phyloP scores from a whole-genome alignment of 2,797 vertebrate genomes.

The Avahi laniger region DNA sequence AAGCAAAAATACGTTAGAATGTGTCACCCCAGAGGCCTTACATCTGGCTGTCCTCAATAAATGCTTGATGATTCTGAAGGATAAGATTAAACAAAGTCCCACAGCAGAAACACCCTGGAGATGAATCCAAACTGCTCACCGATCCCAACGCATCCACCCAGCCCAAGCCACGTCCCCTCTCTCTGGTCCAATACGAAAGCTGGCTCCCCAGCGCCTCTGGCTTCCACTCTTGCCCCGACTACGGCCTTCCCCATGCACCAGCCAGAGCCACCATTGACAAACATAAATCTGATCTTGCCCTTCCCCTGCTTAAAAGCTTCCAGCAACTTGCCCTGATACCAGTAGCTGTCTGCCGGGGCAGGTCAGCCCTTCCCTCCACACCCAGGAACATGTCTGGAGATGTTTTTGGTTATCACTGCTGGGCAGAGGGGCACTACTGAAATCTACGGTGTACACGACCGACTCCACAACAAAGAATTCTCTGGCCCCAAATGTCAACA shows the following conservation, averaged over 20 bases:
- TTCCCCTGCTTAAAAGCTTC: too few relatives aligned
- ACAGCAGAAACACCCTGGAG: fast-evolving
- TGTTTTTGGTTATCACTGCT: background rate
- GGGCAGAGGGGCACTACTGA: fast-evolving
- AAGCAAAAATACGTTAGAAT: constrained; percentile 71
- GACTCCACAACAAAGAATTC: background rate
- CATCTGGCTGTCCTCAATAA: background rate
- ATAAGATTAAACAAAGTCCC: background rate
- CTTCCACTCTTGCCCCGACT: background rate
- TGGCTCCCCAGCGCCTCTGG: background rate
- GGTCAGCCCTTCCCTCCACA: background rate
- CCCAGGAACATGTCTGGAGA: background rate
- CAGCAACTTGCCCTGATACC: too few relatives aligned
- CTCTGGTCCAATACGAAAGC: background rate
- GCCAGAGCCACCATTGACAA: background rate
- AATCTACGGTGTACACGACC: background rate
- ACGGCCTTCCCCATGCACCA: background rate
- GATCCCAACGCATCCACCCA: fast-evolving
- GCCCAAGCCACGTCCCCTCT: background rate
- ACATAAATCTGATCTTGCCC: too few relatives aligned
- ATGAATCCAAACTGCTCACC: too few relatives aligned
- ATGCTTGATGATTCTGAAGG: background rate
- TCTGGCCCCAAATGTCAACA: background rate
- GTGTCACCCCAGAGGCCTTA: background rate
- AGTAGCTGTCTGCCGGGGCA: background rate